Conservation (phyloP, 2,113 vertebrate species). For the Etheostoma spectabile region DNA sequence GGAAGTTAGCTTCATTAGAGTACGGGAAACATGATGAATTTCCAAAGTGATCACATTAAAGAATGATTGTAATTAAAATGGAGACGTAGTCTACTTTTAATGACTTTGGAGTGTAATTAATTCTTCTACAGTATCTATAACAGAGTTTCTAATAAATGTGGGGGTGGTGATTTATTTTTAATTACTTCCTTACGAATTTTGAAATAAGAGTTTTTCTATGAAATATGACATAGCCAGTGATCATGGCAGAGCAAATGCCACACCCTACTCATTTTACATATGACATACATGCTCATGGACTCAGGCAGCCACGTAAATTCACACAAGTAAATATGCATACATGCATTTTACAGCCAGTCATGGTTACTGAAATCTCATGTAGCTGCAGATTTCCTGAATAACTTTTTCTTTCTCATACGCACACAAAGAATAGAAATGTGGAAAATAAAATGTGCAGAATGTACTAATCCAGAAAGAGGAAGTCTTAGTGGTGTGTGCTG, state of each 20-base stretch:
- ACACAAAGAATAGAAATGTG: neutral
- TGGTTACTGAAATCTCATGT: neutral
- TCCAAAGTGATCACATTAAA: slow-evolving; percentile 69
- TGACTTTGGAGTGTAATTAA: slow-evolving; percentile 79
- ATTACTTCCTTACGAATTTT: slow-evolving; percentile 70
- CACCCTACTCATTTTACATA: slow-evolving; percentile 64
- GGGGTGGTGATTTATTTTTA: slow-evolving; percentile 78
- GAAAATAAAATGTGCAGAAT: neutral
- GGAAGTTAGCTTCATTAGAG: slow-evolving; percentile 64
- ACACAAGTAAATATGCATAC: slow-evolving; percentile 19
- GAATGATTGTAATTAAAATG: slow-evolving; percentile 76
- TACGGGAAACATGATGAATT: slow-evolving; percentile 68
- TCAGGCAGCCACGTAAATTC: neutral
- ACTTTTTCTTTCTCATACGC: neutral
- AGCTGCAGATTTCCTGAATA: neutral
- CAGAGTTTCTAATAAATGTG: slow-evolving; percentile 76
- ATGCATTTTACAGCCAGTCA: neutral
- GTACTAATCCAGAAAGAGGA: neutral
- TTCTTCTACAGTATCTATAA: slow-evolving; percentile 72
- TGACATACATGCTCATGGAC: slow-evolving; percentile 33
- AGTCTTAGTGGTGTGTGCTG: slow-evolving; percentile 25
- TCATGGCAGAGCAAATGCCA: slow-evolving; percentile 45
- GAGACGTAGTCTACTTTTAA: slow-evolving; percentile 77
- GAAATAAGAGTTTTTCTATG: slow-evolving; percentile 69
- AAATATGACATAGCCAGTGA: slow-evolving; percentile 74